Conservation (phyloP, 2,888 invertebrate species). For the Polietes domitor region DNA sequence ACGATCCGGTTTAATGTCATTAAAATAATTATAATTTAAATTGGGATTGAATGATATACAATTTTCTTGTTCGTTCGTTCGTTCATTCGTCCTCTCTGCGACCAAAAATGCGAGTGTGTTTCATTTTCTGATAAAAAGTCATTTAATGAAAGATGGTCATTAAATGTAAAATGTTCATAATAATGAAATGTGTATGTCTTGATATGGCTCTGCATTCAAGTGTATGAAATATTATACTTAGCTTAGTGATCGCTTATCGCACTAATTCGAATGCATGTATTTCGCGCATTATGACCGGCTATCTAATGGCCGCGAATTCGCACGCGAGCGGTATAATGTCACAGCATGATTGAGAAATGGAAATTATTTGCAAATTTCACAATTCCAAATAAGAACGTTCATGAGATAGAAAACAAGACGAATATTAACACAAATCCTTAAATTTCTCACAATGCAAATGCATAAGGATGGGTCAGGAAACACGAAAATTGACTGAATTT, state of each 20-base stretch:
- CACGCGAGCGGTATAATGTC: no score
- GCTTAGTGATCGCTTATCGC: not conserved
- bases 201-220: not conserved
- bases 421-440: no score
- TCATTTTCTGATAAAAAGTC: conserved; percentile 1
- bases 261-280: not conserved
- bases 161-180: conserved; percentile 8
- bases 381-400: no score
- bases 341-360: no score
- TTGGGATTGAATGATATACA: conserved; percentile 54
- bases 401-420: no score
- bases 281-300: not conserved
- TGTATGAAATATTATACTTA: not conserved
- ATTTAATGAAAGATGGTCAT: conserved; percentile 10
- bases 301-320: no score
- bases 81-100: no score
- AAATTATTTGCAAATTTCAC: no score
- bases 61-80: conserved; percentile 16
- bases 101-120: not conserved
- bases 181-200: not conserved
- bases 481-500: no score
- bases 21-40: conserved; percentile 66
- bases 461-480: no score
- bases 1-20: conserved; percentile 65
- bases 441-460: no score